Percentiles rank a stretch among this genome's conserved stretches.
phyloP scores from a whole-genome alignment of 1,140 invertebrate genomes.

The Drosophila littoralis region DNA sequence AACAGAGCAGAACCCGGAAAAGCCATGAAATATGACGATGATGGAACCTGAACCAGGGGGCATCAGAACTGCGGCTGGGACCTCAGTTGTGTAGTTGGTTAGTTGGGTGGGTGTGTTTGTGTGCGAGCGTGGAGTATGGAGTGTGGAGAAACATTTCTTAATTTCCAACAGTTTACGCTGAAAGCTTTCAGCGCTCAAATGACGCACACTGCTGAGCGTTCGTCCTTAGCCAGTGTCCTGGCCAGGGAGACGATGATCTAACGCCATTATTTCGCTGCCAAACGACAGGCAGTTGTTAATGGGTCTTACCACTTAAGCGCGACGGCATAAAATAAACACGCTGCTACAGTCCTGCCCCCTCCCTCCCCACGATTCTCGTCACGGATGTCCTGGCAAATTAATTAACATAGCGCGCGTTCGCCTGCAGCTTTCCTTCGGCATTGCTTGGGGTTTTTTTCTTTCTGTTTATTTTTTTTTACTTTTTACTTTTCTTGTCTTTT shows the following conservation, averaged over 20 bases:
- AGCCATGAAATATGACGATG: conserved; percentile 74
- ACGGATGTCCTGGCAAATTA: conserved; percentile 81
- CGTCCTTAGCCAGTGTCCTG: conserved; percentile 24
- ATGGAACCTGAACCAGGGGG: conserved; percentile 37
- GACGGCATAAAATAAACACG: conserved; percentile 81
- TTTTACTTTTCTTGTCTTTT: conserved; percentile 46
- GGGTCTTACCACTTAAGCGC: conserved; percentile 82
- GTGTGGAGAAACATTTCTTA: conserved; percentile 70
- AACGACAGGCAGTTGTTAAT: conserved; percentile 82
- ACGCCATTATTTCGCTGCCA: conserved; percentile 77
- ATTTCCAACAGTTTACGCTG: conserved; percentile 82
- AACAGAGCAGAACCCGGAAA: conserved; percentile 66
- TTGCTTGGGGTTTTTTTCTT: conserved; percentile 26
- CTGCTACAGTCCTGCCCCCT: conserved; percentile 18
- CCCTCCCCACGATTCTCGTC: conserved; percentile 1
- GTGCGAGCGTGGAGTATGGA: conserved; percentile 5
- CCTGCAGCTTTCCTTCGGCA: conserved; percentile 29
- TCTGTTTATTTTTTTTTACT: conserved; percentile 23
- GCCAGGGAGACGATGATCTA: conserved; percentile 76
- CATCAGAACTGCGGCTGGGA: conserved; percentile 15
- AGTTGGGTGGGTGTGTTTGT: not conserved
- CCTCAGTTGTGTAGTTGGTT: conserved; percentile 30
- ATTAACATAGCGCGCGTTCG: conserved; percentile 71
- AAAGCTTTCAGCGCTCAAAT: conserved; percentile 82
- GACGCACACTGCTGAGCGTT: conserved; percentile 56